phyloP scores from a whole-genome alignment of 1,140 invertebrate genomes.

The Danaus plexippus region DNA sequence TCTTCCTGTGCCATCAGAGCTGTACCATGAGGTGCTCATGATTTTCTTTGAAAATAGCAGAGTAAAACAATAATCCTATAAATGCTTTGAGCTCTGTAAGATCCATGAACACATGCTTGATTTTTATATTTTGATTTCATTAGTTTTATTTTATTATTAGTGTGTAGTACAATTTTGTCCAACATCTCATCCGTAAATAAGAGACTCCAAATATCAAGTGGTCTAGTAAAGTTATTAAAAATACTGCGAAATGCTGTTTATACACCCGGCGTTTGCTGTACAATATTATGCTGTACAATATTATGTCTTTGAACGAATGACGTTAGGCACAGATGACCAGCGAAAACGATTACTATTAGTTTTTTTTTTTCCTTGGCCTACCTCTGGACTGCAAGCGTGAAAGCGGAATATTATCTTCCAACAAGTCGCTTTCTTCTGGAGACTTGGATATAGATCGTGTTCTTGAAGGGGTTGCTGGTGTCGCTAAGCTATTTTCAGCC shows the following conservation, averaged over 20 bases:
- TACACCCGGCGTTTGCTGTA: constrained; percentile 2
- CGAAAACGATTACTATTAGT: too few species aligned
- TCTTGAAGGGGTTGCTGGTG: too few species aligned
- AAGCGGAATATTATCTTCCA: too few species aligned
- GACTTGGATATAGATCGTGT: too few species aligned
- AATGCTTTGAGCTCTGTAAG: constrained; percentile 27
- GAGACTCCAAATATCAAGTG: constrained; percentile 14
- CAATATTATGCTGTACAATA: too few species aligned
- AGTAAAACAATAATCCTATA: constrained; percentile 30
- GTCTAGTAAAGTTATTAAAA: constrained; percentile 12
- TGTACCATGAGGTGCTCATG: constrained; percentile 30
- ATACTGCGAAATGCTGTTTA: constrained; percentile 11
- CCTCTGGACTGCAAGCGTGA: too few species aligned
- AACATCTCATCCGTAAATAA: constrained; percentile 22
- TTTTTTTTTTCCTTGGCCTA: too few species aligned
- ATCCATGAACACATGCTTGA: constrained; percentile 22
- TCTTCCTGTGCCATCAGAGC: constrained; percentile 34
- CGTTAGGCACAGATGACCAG: too few species aligned
- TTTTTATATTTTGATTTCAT: constrained; percentile 18
- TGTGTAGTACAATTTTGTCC: constrained; percentile 17
- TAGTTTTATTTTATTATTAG: constrained; percentile 15
- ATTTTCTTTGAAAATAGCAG: constrained; percentile 37
- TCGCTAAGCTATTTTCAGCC: too few species aligned
- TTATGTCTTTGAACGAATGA: too few species aligned
- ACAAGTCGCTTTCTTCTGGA: too few species aligned